Percentiles rank a stretch among this genome's conserved stretches.
These are phyloP conservation scores for Salvelinus sp. DNA, from an alignment of 2,113 vertebrate genomes.

Conservation along the genomic window DNA sequence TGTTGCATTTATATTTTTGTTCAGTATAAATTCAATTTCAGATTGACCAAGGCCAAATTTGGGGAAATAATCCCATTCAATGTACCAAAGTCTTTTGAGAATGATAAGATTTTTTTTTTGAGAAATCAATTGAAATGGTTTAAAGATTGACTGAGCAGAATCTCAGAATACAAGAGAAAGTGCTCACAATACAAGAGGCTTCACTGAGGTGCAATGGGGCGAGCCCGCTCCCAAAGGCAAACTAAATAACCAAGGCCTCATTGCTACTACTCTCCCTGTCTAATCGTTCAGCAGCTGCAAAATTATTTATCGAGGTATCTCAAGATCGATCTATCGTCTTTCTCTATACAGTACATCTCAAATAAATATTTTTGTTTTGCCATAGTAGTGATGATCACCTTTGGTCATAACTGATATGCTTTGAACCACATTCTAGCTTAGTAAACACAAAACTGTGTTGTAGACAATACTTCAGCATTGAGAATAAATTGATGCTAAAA, in stretches of 20 bases:
- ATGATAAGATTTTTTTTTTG: slow-evolving; percentile 2
- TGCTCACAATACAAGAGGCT: slow-evolving; percentile 68
- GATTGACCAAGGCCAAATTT: slow-evolving; percentile 21
- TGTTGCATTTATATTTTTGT: too few species aligned
- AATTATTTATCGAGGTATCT: slow-evolving; percentile 75
- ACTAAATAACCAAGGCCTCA: slow-evolving; percentile 27
- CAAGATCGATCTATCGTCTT: slow-evolving; percentile 68
- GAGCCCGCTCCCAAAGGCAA: slow-evolving; percentile 8
- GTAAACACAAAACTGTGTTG: slow-evolving; percentile 66
- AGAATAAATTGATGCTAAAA: slow-evolving; percentile 45
- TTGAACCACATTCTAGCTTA: slow-evolving; percentile 75
- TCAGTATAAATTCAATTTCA: slow-evolving; percentile 26
- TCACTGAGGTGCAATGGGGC: slow-evolving; percentile 74
- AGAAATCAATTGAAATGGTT: slow-evolving; percentile 71
- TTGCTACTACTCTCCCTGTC: slow-evolving; percentile 60
- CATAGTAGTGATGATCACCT: slow-evolving; percentile 79
- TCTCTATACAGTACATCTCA: slow-evolving; percentile 77
- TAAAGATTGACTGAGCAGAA: slow-evolving; percentile 53
- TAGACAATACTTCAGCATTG: slow-evolving; percentile 54
- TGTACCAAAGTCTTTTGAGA: background rate
- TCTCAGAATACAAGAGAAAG: slow-evolving; percentile 34
- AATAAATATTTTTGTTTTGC: slow-evolving; percentile 77
- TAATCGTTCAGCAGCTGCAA: slow-evolving; percentile 68
- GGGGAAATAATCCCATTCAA: slow-evolving; percentile 34
- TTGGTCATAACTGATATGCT: slow-evolving; percentile 73